Conservation (phyloP, 2,888 invertebrate species). For the Macrophya alboannulata region DNA sequence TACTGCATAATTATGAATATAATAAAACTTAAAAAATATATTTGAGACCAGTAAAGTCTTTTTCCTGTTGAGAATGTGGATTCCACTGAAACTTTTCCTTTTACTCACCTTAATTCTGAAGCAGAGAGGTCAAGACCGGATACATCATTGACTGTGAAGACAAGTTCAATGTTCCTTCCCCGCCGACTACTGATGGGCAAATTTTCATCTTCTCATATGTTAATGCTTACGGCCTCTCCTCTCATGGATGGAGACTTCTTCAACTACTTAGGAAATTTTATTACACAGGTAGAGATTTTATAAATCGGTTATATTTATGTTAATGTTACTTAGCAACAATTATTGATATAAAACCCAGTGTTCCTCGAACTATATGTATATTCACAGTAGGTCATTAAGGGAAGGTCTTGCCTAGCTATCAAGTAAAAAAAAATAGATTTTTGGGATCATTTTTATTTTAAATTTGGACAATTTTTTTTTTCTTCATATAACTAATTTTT, state of each 20-base stretch:
- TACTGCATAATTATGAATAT: background rate
- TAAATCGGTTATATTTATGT: background rate
- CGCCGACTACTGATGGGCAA: slow-evolving; percentile 43
- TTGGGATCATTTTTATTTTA: no score
- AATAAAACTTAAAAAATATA: background rate
- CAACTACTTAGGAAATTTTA: background rate
- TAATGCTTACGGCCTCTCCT: slow-evolving; percentile 56
- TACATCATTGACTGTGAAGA: slow-evolving; percentile 61
- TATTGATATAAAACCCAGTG: background rate
- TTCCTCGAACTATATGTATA: slow-evolving; percentile 44
- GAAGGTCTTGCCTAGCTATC: no score
- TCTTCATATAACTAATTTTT: no score
- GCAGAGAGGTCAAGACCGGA: slow-evolving; percentile 70
- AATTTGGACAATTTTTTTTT: no score
- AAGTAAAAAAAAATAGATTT: no score
- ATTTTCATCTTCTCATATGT: slow-evolving; percentile 67
- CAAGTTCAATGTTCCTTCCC: slow-evolving; percentile 33
- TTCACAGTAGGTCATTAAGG: slow-evolving; percentile 23
- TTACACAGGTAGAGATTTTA: no score
- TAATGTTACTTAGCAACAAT: background rate
- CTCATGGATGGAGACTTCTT: slow-evolving; percentile 43
- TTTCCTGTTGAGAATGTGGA: background rate
- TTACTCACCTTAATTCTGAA: slow-evolving; percentile 71
- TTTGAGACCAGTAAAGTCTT: no score
- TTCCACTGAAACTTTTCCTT: background rate